A percentile compares a stretch with the other conserved stretches of the same genome.
phyloP scores from a whole-genome alignment of 2,113 vertebrate genomes.

The Epinephelus moara region DNA sequence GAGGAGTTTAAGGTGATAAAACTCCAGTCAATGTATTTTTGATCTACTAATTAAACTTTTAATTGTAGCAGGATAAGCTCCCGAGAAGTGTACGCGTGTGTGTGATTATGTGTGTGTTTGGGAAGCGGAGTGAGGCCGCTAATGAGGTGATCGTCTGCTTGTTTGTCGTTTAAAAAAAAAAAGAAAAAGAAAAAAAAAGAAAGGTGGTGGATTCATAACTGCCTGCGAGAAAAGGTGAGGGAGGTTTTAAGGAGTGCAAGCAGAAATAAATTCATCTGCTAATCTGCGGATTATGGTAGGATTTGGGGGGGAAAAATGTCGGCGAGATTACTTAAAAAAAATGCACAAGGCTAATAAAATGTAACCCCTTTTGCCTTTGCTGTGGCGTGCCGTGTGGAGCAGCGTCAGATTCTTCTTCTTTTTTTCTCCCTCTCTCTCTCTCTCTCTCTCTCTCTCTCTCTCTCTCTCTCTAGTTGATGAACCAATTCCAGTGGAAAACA shows the following conservation, averaged over 20 bases:
- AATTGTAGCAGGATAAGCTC: conserved; percentile 85
- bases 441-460: no score
- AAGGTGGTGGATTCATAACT: conserved; percentile 76
- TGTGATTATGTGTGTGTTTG: conserved; percentile 40
- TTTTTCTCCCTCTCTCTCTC: not conserved
- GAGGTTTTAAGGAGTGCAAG: conserved; percentile 64
- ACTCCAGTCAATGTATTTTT: conserved; percentile 82
- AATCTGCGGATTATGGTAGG: conserved; percentile 80
- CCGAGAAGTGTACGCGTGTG: conserved; percentile 49
- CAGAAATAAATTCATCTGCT: conserved; percentile 80
- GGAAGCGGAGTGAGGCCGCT: conserved; percentile 63
- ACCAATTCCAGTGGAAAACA: conserved; percentile 78
- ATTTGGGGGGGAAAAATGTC: conserved; percentile 70
- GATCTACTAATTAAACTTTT: conserved; percentile 89
- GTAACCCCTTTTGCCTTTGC: conserved; percentile 66
- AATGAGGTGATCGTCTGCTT: conserved; percentile 79
- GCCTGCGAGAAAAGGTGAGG: conserved; percentile 78
- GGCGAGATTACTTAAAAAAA: conserved; percentile 75
- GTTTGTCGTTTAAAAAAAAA: conserved; percentile 58
- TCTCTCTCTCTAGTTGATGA: conserved; percentile 55
- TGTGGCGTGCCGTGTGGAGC: conserved; percentile 45
- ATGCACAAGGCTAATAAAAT: conserved; percentile 80
- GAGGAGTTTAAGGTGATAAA: conserved; percentile 83
- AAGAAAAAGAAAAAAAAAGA: no score
- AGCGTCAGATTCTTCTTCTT: conserved; percentile 24